phyloP scores from a whole-genome alignment of 2,113 vertebrate genomes.

The Rhabdornis inornatus region DNA sequence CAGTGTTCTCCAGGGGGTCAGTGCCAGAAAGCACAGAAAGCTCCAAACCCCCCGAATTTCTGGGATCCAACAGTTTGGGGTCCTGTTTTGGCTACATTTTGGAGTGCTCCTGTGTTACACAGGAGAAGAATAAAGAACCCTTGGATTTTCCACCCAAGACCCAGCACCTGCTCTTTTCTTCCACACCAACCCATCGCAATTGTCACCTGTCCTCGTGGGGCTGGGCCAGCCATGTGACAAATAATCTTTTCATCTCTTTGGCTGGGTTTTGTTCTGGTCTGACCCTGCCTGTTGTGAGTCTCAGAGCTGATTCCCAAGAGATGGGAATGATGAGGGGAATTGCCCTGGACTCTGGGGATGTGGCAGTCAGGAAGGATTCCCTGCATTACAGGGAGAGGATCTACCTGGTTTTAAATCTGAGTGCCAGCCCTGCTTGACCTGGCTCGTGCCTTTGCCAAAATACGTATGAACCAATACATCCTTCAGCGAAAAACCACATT shows the following conservation, averaged over 20 bases:
- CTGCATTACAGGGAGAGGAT: background rate
- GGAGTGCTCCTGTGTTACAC: too few species aligned
- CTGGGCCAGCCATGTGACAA: background rate
- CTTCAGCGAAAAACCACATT: background rate
- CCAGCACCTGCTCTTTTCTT: too few species aligned
- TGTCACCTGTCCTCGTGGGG: too few species aligned
- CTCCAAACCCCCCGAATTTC: too few species aligned
- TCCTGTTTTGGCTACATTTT: too few species aligned
- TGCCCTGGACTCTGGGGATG: background rate
- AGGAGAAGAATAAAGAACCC: too few species aligned
- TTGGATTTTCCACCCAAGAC: too few species aligned
- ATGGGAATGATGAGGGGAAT: background rate
- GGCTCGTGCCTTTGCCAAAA: background rate
- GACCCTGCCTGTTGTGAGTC: background rate
- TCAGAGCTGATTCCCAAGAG: background rate
- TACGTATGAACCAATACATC: accelerated
- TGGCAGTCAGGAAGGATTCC: background rate
- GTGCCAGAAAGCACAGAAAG: too few species aligned
- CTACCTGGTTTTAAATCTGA: background rate
- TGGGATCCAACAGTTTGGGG: too few species aligned
- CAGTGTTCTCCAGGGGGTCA: too few species aligned
- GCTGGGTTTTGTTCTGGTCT: background rate
- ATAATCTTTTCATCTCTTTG: background rate
- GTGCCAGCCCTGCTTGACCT: background rate
- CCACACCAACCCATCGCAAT: too few species aligned